A percentile compares a stretch with the other conserved stretches of the same genome.
phyloP scores from a whole-genome alignment of 2,113 vertebrate species.

The Brachypteracias leptosomus region DNA sequence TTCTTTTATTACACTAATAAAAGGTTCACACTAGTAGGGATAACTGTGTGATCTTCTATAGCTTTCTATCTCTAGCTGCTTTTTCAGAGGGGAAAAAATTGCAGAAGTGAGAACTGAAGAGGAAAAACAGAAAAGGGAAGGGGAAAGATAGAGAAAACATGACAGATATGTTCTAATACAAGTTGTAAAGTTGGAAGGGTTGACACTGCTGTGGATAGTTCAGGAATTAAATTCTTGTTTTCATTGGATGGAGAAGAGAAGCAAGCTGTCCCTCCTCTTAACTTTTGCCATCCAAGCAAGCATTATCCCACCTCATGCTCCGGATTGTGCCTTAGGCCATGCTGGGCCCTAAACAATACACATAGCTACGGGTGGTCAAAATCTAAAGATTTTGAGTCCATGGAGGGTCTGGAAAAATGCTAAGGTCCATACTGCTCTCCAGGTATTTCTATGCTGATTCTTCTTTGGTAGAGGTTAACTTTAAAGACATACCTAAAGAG shows the following conservation, averaged over 20 bases:
- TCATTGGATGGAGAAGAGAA: neutral
- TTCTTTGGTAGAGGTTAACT: neutral
- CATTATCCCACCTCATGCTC: neutral
- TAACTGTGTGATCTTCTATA: neutral
- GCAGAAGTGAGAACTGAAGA: neutral
- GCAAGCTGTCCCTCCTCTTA: neutral
- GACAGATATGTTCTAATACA: neutral
- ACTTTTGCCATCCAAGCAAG: neutral
- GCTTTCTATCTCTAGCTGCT: neutral
- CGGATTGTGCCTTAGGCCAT: neutral
- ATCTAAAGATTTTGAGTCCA: neutral
- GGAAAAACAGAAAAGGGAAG: neutral
- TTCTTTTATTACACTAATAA: neutral
- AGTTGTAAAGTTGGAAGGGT: neutral
- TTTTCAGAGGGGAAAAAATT: neutral
- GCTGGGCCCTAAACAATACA: neutral
- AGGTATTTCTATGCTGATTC: neutral
- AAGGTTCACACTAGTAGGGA: neutral
- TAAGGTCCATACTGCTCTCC: neutral
- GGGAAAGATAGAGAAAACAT: neutral
- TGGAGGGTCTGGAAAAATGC: neutral
- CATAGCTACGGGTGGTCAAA: neutral
- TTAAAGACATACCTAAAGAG: neutral
- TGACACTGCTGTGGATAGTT: neutral
- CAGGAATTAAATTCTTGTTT: neutral